A percentile compares a stretch with the other conserved stretches of the same genome.
Evolutionary conservation across 2,888 invertebrate genomes (phyloP).

Genomic region (Meandrusa payeni): DNA sequence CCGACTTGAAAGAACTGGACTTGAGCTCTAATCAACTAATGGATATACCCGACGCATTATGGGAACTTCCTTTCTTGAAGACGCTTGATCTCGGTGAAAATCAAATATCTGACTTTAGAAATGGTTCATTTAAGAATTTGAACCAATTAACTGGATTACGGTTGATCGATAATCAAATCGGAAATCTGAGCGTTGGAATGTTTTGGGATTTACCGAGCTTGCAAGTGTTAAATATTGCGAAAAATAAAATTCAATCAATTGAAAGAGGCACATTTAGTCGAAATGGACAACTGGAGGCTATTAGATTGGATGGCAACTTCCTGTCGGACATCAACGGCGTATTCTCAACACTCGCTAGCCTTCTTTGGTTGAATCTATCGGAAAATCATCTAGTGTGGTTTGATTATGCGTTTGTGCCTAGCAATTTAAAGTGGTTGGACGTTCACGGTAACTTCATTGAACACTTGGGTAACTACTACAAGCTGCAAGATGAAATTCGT

Average conservation of each 20-base stretch:
- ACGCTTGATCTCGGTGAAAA: constrained; percentile 96
- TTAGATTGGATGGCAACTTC: constrained; percentile 93
- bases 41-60: constrained; percentile 90
- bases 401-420: constrained; percentile 95
- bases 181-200: constrained; percentile 91
- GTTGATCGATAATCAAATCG: constrained; percentile 94
- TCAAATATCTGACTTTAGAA: constrained; percentile 90
- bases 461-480: constrained; percentile 93
- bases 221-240: constrained; percentile 92
- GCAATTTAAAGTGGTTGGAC: constrained; percentile 94
- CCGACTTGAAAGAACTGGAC: constrained; percentile 93
- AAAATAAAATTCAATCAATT: constrained; percentile 93
- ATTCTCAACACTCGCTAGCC: constrained; percentile 90
- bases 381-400: constrained; percentile 96
- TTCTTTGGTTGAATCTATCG: constrained; percentile 93
- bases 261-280: constrained; percentile 91
- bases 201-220: constrained; percentile 91
- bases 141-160: constrained; percentile 93
- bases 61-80: constrained; percentile 90
- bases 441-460: constrained; percentile 95
- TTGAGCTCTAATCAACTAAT: constrained; percentile 92
- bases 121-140: constrained; percentile 92
- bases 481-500: constrained; percentile 89
- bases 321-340: constrained; percentile 94
- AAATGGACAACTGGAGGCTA: constrained; percentile 90